Percentiles rank a stretch among this genome's conserved stretches.
Conservation (phyloP, 2,797 vertebrate genomes). For the Selene dorsalis region DNA sequence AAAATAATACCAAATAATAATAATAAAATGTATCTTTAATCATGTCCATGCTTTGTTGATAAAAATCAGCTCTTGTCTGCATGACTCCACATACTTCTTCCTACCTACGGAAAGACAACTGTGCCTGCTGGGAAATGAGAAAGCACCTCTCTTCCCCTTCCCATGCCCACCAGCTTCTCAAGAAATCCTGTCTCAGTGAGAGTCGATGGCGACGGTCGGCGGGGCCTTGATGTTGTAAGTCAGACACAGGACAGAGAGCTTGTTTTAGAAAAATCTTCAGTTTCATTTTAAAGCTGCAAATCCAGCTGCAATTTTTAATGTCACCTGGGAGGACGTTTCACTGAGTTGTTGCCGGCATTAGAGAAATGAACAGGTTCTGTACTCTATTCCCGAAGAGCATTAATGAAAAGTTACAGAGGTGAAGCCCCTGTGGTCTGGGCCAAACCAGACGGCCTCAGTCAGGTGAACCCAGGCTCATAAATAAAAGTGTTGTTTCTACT, state of each 20-base stretch:
- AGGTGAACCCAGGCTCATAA: neutral
- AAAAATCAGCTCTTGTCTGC: constrained; percentile 31
- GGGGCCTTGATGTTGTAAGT: constrained; percentile 67
- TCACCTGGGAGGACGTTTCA: no score
- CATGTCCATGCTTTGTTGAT: neutral
- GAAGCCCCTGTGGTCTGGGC: neutral
- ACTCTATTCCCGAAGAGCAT: neutral
- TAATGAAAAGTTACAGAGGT: no score
- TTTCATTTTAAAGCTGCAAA: no score
- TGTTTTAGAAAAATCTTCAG: no score
- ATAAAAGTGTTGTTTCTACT: neutral
- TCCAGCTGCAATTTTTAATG: no score
- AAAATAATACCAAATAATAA: neutral
- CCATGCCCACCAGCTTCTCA: constrained; percentile 53
- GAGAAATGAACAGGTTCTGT: neutral
- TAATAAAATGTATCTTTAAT: neutral
- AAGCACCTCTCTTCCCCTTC: constrained; percentile 69
- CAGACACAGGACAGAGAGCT: no score
- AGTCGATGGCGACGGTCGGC: constrained; percentile 35
- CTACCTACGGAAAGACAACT: constrained; percentile 21
- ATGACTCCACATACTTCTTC: constrained; percentile 13
- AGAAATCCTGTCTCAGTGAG: constrained; percentile 67
- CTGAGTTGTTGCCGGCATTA: neutral
- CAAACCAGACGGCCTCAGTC: constrained; percentile 4
- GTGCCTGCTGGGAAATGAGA: constrained; percentile 56